Evolutionary conservation across 2,888 invertebrate genomes (phyloP), one percentile per base, ranked within the genome.

Genomic region (Ennomos erosarius): DNA sequence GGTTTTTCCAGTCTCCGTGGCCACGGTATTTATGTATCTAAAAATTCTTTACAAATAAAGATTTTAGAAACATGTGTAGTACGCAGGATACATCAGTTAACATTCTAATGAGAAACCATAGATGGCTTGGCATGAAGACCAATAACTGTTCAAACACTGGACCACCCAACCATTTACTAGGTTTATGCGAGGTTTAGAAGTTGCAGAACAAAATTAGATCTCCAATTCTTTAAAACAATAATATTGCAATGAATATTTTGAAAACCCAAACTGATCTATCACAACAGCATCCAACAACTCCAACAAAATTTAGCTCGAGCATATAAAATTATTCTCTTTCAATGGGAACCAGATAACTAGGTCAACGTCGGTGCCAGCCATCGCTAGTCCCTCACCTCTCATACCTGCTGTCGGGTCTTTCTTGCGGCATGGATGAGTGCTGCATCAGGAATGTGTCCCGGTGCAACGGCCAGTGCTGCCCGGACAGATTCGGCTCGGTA

Each of bases 391-490:
- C 83, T 99, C 94, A 92, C 91, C 91, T 92, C 91, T 91, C 91
- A 91, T 65, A 98, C 98, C 93, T 97, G 95, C 91, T 99, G 99
- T 75, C 99, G 94, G 64, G 97, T 95, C 90, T 99, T 99, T 78
- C 99, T 94, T 10, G 99, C 99, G 69, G 98, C 98, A 92, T 99
- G 99, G 84, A 99, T 99, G 94, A 98, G 97, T 52, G 98, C 98
- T 9, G 99, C 99, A 93, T 99, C 99, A 9, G 99, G 99, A 79
- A 99, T 99, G 70, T 95, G 96, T 11, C 99, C 99, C 79, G 97
- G 96, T 87, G 87, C 87, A 54, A 96, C 96, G 46, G 87, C 84
- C 65, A 98, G 91, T 72, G 97, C 95, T 74, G 96, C 95, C 79
- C 96, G 96, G 75, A 97, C 95, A 67, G 95, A 94, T 80, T 97